Percentiles rank a stretch among this genome's conserved stretches.
Evolutionary conservation across 2,888 invertebrate species (phyloP).

Genomic region (Amphimallon solstitiale): DNA sequence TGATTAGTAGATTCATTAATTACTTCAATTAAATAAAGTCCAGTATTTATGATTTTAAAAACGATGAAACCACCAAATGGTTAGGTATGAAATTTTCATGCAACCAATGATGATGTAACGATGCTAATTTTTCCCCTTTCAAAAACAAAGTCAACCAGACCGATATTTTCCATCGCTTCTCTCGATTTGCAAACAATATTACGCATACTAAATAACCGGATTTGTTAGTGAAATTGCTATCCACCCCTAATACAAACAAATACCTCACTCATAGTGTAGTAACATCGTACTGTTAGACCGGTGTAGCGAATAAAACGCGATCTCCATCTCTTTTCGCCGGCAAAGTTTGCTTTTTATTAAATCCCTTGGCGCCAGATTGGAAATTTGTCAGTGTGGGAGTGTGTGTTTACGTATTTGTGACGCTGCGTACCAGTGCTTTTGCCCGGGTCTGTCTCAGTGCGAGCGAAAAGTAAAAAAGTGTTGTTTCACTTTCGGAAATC

Average conservation of each 20-base stretch:
- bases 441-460: not conserved
- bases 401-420: slow-evolving; percentile 14
- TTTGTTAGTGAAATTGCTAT: slow-evolving; percentile 28
- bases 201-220: slow-evolving; percentile 21
- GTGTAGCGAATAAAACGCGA: too few relatives aligned
- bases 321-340: not conserved
- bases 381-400: slow-evolving; percentile 11
- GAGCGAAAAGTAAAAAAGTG: slow-evolving; percentile 6
- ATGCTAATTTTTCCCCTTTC: not conserved
- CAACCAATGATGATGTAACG: too few relatives aligned
- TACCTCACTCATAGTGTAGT: slow-evolving; percentile 13
- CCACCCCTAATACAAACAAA: slow-evolving; percentile 25
- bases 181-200: slow-evolving; percentile 16
- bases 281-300: not conserved
- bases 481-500: slow-evolving; percentile 17
- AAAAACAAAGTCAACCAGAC: slow-evolving; percentile 1
- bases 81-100: too few relatives aligned
- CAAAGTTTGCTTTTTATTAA: slow-evolving; percentile 27
- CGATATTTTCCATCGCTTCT: slow-evolving; percentile 10
- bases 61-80: too few relatives aligned
- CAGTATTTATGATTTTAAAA: too few relatives aligned
- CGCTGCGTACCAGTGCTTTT: not conserved
- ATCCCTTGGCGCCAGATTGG: slow-evolving; percentile 25
- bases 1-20: too few relatives aligned
- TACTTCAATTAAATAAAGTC: too few relatives aligned